Base-by-base conservation (phyloP, 2,797 vertebrate genomes). In the Microctenopoma stevenorrisi region DNA sequence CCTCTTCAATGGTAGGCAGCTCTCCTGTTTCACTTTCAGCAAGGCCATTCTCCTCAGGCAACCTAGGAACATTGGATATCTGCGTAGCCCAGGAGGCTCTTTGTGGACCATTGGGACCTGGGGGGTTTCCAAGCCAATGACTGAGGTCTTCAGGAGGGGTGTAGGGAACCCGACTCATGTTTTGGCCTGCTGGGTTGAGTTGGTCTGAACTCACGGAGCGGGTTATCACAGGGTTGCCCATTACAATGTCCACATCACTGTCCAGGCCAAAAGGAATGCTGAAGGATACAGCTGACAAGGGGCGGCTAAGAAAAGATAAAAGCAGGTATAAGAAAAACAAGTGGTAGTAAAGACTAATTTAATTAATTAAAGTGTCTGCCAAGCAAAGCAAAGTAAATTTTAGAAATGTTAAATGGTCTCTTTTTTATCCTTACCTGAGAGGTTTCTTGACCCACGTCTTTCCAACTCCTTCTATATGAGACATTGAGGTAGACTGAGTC, bases 241-340 rank as follows among this genome's bases (percentile, higher is more conserved):
- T 97, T 65, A 97, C 96, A 25, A 97, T 92, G 64, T 97, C 96
- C 70, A 98, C 96, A 25, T 98, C 96, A 71, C 96, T 98, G 91
- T 98, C 96, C 89, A 98, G 90, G 71, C 96, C 96, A 86, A 98
- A 98, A 62, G 96, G 96, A 79, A 97, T 97, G 92, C 96, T 98
- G 91, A 98, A 98, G 54, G 96, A 98, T 48, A 97, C 95, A 0
- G 94, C 96, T 70, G 96, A 98, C 78, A 97, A 86, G 11, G 95
- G 93, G 46, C 93, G 93, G 74, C 93, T 94, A 59, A 18, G 14
- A 61, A 54, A 48, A 38, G 15, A 64, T 59, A 44, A 53, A 37
- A 49, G 16, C 15, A 57, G 53, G 15, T 40, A 30, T 22, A 25
- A 57, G 60, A 43, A 53, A 50, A 55, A 83, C 91, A 64, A 93